Evolutionary conservation across 2,113 vertebrate genomes (phyloP).

Genomic region (Barnardius zonarius): DNA sequence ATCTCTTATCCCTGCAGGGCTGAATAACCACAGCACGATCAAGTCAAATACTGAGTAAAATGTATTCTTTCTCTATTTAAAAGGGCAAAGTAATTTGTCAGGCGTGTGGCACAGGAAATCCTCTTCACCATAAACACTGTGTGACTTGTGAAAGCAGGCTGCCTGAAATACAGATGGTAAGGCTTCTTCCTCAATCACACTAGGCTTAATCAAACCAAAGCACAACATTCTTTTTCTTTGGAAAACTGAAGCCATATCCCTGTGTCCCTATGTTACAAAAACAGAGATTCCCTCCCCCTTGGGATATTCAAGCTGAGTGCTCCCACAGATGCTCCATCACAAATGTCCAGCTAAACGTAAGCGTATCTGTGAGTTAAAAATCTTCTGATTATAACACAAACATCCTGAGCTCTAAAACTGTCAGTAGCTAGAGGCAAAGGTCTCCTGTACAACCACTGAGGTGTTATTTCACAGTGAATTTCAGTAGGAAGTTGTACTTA

Average conservation of each 20-base stretch:
- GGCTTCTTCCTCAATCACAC: background rate
- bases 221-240: background rate
- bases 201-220: background rate
- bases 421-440: background rate
- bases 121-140: constrained; percentile 77
- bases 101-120: constrained; percentile 83
- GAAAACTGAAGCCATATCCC: background rate
- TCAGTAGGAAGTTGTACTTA: background rate
- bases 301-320: background rate
- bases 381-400: background rate
- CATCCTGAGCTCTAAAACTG: background rate
- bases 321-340: background rate
- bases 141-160: constrained; percentile 81
- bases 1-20: background rate
- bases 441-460: background rate
- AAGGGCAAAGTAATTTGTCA: constrained; percentile 82
- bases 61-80: constrained; percentile 46
- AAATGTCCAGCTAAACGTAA: background rate
- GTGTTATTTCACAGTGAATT: background rate
- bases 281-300: background rate
- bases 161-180: constrained; percentile 72
- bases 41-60: background rate
- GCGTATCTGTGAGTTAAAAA: background rate
- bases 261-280: background rate
- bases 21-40: background rate